phyloP scores from a whole-genome alignment of 1,140 invertebrate genomes.

The Heliothis subflexa region DNA sequence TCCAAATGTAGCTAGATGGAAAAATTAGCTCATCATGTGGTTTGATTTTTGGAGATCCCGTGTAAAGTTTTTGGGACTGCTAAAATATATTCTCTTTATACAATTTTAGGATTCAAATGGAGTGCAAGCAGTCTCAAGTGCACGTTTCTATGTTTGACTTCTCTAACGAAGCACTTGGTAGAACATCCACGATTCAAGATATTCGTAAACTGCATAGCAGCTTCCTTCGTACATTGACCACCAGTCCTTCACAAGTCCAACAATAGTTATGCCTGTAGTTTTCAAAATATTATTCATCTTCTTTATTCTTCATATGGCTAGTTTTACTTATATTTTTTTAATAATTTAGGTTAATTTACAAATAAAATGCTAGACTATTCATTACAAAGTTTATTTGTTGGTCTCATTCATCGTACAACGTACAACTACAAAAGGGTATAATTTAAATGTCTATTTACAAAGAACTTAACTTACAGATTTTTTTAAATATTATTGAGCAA shows the following conservation, averaged over 20 bases:
- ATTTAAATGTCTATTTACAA: constrained; percentile 73
- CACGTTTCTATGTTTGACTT: constrained; percentile 31
- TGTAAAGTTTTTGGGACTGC: too few species aligned
- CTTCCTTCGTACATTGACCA: background rate
- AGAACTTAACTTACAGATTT: constrained; percentile 52
- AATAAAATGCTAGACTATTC: constrained; percentile 39
- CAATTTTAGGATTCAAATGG: constrained; percentile 53
- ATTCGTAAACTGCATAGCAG: constrained; percentile 68
- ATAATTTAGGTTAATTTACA: constrained; percentile 16
- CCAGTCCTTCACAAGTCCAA: background rate
- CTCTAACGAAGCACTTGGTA: constrained; percentile 52
- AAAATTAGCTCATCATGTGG: too few species aligned
- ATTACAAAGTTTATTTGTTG: constrained; percentile 45
- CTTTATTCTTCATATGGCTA: background rate
- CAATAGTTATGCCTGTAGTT: background rate
- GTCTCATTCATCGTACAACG: constrained; percentile 39
- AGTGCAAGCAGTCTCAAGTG: constrained; percentile 19
- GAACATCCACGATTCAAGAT: constrained; percentile 62
- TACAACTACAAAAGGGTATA: constrained; percentile 47
- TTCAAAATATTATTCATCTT: constrained; percentile 4
- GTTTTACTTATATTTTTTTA: background rate
- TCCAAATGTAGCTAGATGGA: background rate
- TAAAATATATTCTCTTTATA: background rate
- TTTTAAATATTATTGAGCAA: constrained; percentile 63
- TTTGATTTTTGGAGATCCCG: too few species aligned